phyloP scores from a whole-genome alignment of 2,797 vertebrate species.

The Myripristis murdjan region DNA sequence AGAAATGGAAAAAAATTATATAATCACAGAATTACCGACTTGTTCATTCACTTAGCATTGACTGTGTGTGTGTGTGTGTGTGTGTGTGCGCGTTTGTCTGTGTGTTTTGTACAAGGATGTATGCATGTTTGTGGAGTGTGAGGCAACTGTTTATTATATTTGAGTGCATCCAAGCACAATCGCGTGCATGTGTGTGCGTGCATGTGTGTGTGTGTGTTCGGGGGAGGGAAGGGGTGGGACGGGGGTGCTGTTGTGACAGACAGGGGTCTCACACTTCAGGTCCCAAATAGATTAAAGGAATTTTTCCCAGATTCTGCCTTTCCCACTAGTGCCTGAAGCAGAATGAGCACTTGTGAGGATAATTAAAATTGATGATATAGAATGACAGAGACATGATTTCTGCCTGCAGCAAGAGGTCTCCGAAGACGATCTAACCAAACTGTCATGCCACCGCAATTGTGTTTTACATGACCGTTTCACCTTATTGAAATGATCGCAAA shows the following conservation, averaged over 20 bases:
- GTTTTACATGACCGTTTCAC: slow-evolving; percentile 80
- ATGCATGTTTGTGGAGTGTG: background rate
- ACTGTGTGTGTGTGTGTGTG: slow-evolving; percentile 25
- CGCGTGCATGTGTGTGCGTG: background rate
- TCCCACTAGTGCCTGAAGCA: slow-evolving; percentile 72
- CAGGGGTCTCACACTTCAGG: slow-evolving; percentile 80
- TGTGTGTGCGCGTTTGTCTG: slow-evolving; percentile 17
- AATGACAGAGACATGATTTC: slow-evolving; percentile 82
- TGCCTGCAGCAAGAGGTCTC: slow-evolving; percentile 79
- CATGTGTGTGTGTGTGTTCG: background rate
- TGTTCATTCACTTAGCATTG: background rate
- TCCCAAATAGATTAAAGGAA: slow-evolving; percentile 81
- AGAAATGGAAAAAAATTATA: slow-evolving; percentile 9
- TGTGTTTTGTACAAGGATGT: background rate
- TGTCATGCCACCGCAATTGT: slow-evolving; percentile 66
- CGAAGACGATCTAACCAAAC: slow-evolving; percentile 74
- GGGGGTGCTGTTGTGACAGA: slow-evolving; percentile 68
- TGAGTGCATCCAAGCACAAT: no score
- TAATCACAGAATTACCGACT: background rate
- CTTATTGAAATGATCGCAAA: slow-evolving; percentile 69
- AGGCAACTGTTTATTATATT: background rate
- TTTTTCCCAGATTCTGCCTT: slow-evolving; percentile 68
- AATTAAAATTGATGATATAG: slow-evolving; percentile 87
- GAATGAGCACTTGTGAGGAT: slow-evolving; percentile 80
- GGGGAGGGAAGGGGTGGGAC: background rate